Base-by-base conservation (phyloP, 2,888 invertebrate genomes). In the Tanytarsus gracilentus region DNA sequence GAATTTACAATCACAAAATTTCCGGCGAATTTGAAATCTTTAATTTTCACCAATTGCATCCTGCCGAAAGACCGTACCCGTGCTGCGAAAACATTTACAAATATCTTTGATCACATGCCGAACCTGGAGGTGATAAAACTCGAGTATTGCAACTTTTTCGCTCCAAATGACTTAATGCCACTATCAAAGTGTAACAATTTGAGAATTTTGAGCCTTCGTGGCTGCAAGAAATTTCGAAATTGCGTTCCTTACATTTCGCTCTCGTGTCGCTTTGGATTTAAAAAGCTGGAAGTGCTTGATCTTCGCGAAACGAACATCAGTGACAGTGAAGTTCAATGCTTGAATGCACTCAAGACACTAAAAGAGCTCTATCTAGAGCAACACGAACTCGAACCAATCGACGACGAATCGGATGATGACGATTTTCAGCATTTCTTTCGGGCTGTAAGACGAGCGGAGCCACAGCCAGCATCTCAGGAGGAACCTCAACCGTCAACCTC, bases 211-310 rank as follows among this genome's bases (percentile, higher is more conserved):
- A 76, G 79, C 61, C 71, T 86, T 64, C 76, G 80, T 40, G 81
- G 83, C 36, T 90, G 89, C 67, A 72, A 71, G 60, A 77, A 81
- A 51, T 72, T 89, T 63, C 77, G 79, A 1, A 85, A 88, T 69
- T 85, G 84, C 67, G 81, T 86, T 14, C 86, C 87, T 0, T 88
- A 88, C 70, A 81, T 86, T 1, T 85, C 86, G 67, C 79, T 90
- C 61, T 83, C 88, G 0, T 79, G 84, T 0, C 73, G 84, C 65
- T 84, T 83, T 68, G 89, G 89, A 0, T 88, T 74, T 49, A 68
- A 69, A 63, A 66, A 66, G 30, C 63, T 74, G 8, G 71, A 73
- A 65, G 71, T 71, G 65, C 69, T 81, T 59, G 81, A 81, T 67
- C 68, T 81, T 61, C 72, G 80, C 50, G 73, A 76, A 63, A 80